Evolutionary conservation across 2,888 invertebrate genomes (phyloP), one percentile per base, ranked within the genome.

Genomic region (Cephus sareptanus): DNA sequence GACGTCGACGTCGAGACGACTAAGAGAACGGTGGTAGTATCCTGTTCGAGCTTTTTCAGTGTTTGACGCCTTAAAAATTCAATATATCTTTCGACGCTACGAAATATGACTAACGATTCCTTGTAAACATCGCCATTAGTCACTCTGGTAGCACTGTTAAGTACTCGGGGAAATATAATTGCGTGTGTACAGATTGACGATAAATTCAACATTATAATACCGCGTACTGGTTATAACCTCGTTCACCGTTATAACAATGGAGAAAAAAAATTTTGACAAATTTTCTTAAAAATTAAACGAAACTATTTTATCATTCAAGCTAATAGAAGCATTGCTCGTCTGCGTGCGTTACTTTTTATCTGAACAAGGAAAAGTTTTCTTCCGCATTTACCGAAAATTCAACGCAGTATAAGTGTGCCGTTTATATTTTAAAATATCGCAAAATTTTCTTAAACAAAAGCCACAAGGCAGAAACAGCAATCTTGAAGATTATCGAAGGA

Each of bases 81-180:
- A 9, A 71, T 71, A 71, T 71, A 71, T 71, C 71, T 71, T 31
- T 71, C 71, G 71, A 34, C 71, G 71, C 71, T 31, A 34, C 33
- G 11, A 34, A 56, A 56, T 56, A 9, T 56, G 56, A 56, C 23
- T 56, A 56, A 56, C 56, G 23, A 23, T 56, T 56, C 9, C 56
- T 23, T 56, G 23, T 56, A 56, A 56, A 56, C 56, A 56, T 56
- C 56, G 23, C 56, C 23, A 56, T 56, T 23, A 56, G 56, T 56
- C 56, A 56, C 56, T 56, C 56, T 56, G 6, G 56, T 23, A 1
- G 23, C 23, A 6, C 9, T 56, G 23, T 56, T 56, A 56, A 56
- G 56, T 56, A 23, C 56, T 56, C 9, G 23, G 23, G 9, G 56
- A 23, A 15, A 23, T 9, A 56, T 56, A 23, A 56, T 56, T 23